Base-by-base conservation (phyloP, 2,888 invertebrate genomes). In the Lasioglossum calceatum region DNA sequence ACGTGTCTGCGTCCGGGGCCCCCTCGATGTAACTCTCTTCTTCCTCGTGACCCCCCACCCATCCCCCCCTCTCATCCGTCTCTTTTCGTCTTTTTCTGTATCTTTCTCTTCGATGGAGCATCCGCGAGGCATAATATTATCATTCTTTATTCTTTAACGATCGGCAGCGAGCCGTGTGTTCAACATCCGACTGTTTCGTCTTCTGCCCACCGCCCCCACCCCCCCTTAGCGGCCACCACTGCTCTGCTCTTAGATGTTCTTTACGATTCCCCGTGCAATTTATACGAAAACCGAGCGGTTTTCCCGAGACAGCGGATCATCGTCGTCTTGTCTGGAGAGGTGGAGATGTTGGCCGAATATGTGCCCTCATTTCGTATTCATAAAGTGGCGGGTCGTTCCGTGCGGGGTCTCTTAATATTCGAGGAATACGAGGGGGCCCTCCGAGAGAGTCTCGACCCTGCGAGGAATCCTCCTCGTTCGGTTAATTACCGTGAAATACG, bases 131-230 rank as follows among this genome's bases (percentile, higher is more conserved):
- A 93, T 93, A 93, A 94, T 93, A 94, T 94, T 93, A 93, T 90
- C 93, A 93, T 93, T 89, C 90, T 92, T 93, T 92, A 93, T 90
- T 86, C 90, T 92, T 93, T 92, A 94, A 93, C 92, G 93, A 93
- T 89, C 92, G 88, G 88, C 91, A 91, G 88, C 87, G 82, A 82
- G 82, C 71, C 82, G 85, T 67, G 81, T 83, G 14, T 14, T 61
- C 61, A 61, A 61, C 81, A 77, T 84, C 77, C 36, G 61, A 61
- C 27, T 61, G 61, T 61, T 61, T 27, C 27, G 61, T 16, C 19
- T 61, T 32, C 67, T 19, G 7, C 32, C 5, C 7, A 0, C 7
- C 1, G 1, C 32, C 64, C 19, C 64, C 27, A 1, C 0, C 3
- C 32, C 2, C 32, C 64, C n/a, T 5, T 4, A 12, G 14, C 16